Conservation (phyloP, 1,140 invertebrate genomes). For the Heterodera carotae region DNA sequence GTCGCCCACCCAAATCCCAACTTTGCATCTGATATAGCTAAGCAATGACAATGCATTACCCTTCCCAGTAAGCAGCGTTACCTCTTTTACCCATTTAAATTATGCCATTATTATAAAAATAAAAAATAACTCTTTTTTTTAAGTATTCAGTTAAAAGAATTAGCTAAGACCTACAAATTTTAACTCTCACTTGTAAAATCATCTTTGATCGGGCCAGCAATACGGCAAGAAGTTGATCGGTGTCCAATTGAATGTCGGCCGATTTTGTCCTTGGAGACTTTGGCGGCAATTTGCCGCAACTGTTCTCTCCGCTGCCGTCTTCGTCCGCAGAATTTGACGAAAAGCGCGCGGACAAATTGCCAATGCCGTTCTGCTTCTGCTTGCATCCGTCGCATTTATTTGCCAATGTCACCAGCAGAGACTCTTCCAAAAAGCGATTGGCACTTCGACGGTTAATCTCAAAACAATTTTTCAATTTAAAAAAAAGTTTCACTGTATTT, state of each 20-base stretch:
- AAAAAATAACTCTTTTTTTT: no score
- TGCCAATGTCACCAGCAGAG: background rate
- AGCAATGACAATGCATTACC: no score
- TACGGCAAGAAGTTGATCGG: background rate
- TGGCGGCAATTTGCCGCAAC: background rate
- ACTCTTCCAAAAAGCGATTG: slow-evolving; percentile 10
- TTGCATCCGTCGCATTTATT: background rate
- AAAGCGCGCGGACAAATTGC: background rate
- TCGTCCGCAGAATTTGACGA: background rate
- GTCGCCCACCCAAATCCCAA: background rate
- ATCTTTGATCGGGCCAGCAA: background rate
- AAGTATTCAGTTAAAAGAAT: no score
- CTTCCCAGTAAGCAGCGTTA: no score
- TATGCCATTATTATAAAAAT: no score
- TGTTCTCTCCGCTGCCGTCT: background rate
- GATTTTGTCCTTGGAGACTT: background rate
- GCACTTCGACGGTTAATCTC: background rate
- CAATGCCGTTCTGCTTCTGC: background rate
- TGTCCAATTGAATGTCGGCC: background rate
- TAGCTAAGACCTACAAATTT: background rate
- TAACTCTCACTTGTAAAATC: background rate
- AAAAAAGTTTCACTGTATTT: background rate
- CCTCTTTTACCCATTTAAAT: no score
- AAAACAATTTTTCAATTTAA: background rate
- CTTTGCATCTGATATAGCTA: background rate